Conservation (phyloP, 2,888 invertebrate species). For the Diploptera punctata region DNA sequence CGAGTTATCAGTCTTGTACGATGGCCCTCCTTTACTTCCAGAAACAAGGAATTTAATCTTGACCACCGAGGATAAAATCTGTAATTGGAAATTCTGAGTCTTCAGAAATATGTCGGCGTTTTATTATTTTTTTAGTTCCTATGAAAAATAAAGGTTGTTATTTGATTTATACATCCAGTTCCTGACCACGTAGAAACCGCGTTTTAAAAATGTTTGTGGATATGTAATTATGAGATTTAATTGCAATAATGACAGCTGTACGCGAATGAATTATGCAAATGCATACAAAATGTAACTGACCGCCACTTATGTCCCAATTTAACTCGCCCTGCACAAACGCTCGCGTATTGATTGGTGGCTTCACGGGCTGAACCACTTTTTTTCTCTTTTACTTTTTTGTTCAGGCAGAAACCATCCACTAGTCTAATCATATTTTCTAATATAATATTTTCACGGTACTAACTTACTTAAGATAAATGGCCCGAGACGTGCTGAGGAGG, state of each 20-base stretch:
- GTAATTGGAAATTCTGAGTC: too few relatives aligned
- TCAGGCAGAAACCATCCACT: too few relatives aligned
- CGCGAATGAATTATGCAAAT: neutral
- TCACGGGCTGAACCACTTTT: neutral
- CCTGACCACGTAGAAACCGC: too few relatives aligned
- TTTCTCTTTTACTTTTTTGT: neutral
- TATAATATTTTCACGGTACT: slow-evolving; percentile 31
- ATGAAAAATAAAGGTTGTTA: too few relatives aligned
- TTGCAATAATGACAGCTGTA: neutral
- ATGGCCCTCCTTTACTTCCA: too few relatives aligned
- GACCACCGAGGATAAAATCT: too few relatives aligned
- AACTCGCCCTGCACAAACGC: neutral
- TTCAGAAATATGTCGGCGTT: too few relatives aligned
- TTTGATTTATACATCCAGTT: too few relatives aligned
- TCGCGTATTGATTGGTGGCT: neutral
- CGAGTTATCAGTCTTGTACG: too few relatives aligned
- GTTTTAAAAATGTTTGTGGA: too few relatives aligned
- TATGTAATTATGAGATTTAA: neutral
- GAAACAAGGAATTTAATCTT: too few relatives aligned
- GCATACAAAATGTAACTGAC: neutral
- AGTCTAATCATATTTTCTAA: slow-evolving; percentile 34
- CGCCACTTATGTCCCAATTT: neutral
- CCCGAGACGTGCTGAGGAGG: slow-evolving; percentile 4
- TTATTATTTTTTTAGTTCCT: too few relatives aligned
- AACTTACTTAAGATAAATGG: slow-evolving; percentile 30